Evolutionary conservation across 2,888 invertebrate species (phyloP), one percentile per base, ranked within the genome.

Genomic region (Spialia ferax): DNA sequence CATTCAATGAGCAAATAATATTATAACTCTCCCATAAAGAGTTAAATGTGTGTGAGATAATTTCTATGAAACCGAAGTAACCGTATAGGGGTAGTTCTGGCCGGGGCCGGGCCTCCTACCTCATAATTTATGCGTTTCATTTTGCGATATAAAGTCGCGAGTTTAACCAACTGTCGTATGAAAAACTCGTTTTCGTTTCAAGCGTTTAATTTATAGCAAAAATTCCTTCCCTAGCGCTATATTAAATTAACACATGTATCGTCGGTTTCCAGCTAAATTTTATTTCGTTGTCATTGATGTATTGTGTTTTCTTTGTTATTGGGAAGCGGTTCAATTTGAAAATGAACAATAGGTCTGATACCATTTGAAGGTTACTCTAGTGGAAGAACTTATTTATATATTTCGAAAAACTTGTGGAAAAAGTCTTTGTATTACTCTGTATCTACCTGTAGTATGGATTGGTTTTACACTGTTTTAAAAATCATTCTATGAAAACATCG

Each of bases 51-150:
- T 26, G 6, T 45, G 7, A 50, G 22, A 52, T 23, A 52, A 52
- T 52, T 52, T 52, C 52, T 52, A 23, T 52, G n/a, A 23, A 23
- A 52, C 23, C 13, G 48, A 56, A 57, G 18, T 2, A 35, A 23
- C n/a, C 29, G 55, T n/a, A n/a, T n/a, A n/a, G n/a, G n/a, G 23
- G 52, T 38, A 63, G 63, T 63, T 63, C 42, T 20, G 55, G 20
- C 42, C 18, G 35, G 38, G 38, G 50, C 42, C 10, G 20, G 35
- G 48, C n/a, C n/a, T n/a, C n/a, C n/a, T 50, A 10, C 29, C 64
- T 74, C 73, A 85, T 87, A 88, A 93, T 92, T 93, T 93, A 93
- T 91, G 91, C 70, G 84, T 92, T 92, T 90, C 89, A 93, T 93
- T 92, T 91, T 83, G 85, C 86, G 80, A 86, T 86, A 85, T 86